A percentile compares a stretch with the other conserved stretches of the same genome.
phyloP scores from a whole-genome alignment of 2,113 vertebrate genomes.

The Bubo scandiacus region DNA sequence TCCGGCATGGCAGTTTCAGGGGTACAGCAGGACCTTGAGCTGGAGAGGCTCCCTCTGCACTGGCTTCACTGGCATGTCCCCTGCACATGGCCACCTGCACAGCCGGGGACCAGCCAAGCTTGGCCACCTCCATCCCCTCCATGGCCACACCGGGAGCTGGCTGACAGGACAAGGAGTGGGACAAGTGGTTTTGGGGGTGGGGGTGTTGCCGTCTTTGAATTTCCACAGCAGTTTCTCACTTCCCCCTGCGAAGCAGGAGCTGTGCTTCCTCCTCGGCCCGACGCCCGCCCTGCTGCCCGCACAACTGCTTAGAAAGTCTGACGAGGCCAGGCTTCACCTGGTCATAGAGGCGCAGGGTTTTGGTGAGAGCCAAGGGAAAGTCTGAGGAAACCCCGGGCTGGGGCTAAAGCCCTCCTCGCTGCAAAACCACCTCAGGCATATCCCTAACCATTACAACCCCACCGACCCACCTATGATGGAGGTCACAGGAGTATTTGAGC shows the following conservation, averaged over 20 bases:
- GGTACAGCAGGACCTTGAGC: background rate
- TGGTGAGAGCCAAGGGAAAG: background rate
- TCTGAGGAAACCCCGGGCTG: background rate
- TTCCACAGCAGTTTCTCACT: constrained; percentile 56
- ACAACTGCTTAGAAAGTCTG: background rate
- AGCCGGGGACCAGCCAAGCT: background rate
- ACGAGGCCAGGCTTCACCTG: background rate
- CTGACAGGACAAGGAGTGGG: background rate
- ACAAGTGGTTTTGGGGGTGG: background rate
- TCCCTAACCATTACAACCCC: background rate
- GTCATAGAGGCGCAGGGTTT: background rate
- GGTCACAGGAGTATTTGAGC: background rate
- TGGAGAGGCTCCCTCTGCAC: background rate
- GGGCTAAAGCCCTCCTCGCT: background rate
- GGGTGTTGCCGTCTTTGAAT: background rate
- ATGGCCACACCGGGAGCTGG: rapidly evolving
- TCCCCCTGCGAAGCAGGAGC: constrained; percentile 30
- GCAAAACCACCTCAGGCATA: background rate
- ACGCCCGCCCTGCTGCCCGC: background rate
- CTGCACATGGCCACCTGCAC: rapidly evolving
- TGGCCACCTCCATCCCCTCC: background rate
- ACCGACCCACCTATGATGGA: rapidly evolving
- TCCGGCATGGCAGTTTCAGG: rapidly evolving
- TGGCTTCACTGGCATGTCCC: background rate
- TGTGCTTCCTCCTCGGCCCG: background rate